Evolutionary conservation across 2,113 vertebrate species (phyloP).

Genomic region (Noctilio leporinus): DNA sequence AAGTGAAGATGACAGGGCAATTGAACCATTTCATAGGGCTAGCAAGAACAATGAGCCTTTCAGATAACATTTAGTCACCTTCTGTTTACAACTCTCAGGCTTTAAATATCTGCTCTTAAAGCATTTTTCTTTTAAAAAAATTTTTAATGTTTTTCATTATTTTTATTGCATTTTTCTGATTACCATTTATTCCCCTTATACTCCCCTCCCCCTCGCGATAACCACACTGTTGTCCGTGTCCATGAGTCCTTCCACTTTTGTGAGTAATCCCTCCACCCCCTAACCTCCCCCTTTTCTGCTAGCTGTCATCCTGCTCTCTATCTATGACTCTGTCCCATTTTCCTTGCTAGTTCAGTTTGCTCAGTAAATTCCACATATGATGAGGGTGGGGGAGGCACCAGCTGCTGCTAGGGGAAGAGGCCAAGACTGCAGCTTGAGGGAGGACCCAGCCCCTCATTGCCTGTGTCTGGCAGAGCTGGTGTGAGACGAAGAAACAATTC

Average conservation of each 20-base stretch:
- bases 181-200: no score
- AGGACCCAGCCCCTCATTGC: conserved; percentile 69
- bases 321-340: no score
- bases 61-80: neutral
- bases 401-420: conserved; percentile 70
- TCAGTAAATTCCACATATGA: no score
- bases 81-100: neutral
- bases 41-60: neutral
- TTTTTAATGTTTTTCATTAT: no score
- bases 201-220: no score
- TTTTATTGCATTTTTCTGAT: no score
- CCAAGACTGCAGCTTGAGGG: conserved; percentile 64
- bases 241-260: no score
- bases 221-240: no score
- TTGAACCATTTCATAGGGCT: neutral
- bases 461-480: conserved; percentile 56
- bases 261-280: no score
- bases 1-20: neutral
- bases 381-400: conserved; percentile 70
- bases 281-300: no score
- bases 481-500: conserved; percentile 42
- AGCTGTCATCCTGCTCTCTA: no score
- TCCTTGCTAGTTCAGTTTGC: no score
- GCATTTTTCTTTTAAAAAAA: neutral
- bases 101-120: neutral